Evolutionary conservation across 2,113 vertebrate species (phyloP), one percentile per base, ranked within the genome.

Genomic region (Pachyramphus minor): DNA sequence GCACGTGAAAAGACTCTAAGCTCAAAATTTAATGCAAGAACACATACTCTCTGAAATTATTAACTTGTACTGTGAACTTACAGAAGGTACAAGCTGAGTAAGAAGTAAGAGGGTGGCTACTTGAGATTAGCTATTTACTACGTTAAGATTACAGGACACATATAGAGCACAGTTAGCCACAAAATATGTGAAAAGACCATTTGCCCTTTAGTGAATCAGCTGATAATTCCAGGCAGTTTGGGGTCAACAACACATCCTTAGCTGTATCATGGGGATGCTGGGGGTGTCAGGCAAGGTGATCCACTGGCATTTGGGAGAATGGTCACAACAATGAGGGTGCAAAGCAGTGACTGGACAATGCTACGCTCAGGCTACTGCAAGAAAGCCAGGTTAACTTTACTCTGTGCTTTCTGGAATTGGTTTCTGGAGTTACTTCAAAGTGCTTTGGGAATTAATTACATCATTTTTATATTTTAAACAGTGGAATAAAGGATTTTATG

Each of bases 101-200:
- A 82, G 66, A 72, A 86, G 79, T 5, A 62, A 44, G 25, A 63
- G n/a, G 30, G 2, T 66, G 42, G 59, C 67, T 66, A 64, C 56
- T 68, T 68, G 24, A 87, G 41, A 58, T 95, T 91, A 94, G 67
- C 87, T 80, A 85, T 96, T 95, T 50, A 90, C 84, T 63, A 50
- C 41, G 62, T 84, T 89, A 90, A 17, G 17, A 87, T 69, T 83
- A 52, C 62, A 23, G 22, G 15, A 33, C 25, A 7, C 4, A 1
- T 4, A 37, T 1, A 3, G 25, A 82, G 41, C 58, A 47, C 53
- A 77, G 42, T 0, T 42, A 67, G 23, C 47, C 81, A 58, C 1
- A 3, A 12, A 68, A 69, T 17, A 22, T 3, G 30, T 11, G 12
- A 50, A 80, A 94, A 55, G 87, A 47, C 33, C 67, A 39, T 68